These are phyloP conservation scores for Pegea sp. DNA, from an alignment of 23 tunicate species.

Conservation along the genomic window DNA sequence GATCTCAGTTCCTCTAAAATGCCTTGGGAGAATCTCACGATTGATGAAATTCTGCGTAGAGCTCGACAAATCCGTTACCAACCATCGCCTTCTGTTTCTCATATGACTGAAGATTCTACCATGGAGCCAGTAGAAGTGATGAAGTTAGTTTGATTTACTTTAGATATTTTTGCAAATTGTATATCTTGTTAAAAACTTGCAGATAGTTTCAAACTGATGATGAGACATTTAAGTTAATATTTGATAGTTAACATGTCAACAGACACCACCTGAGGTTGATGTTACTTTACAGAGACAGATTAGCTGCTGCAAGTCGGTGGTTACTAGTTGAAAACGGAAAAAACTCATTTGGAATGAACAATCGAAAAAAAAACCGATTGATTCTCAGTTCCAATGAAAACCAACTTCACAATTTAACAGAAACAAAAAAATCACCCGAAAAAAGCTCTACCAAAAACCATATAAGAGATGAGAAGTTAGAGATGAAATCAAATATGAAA, in stretches of 20 bases:
- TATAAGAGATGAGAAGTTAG: too few relatives aligned
- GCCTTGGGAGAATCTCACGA: slow-evolving; percentile 77
- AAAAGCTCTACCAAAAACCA: too few relatives aligned
- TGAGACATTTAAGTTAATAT: too few relatives aligned
- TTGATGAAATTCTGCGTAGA: slow-evolving; percentile 67
- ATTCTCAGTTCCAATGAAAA: neutral
- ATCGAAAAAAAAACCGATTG: slow-evolving; percentile 1
- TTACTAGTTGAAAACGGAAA: slow-evolving; percentile 41
- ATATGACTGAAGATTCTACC: slow-evolving; percentile 80
- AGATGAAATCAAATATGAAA: too few relatives aligned
- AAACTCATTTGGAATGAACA: neutral
- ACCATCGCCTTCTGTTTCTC: slow-evolving; percentile 75
- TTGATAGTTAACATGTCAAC: too few relatives aligned
- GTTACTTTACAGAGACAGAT: slow-evolving; percentile 28
- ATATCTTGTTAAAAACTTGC: too few relatives aligned
- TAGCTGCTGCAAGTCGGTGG: slow-evolving; percentile 89
- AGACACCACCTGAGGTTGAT: neutral
- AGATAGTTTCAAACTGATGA: too few relatives aligned
- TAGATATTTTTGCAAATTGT: neutral
- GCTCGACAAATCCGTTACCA: slow-evolving; percentile 76
- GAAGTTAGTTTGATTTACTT: slow-evolving; percentile 17
- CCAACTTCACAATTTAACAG: neutral
- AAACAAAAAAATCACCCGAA: too few relatives aligned
- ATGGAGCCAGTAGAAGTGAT: slow-evolving; percentile 77
- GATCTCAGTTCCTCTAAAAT: slow-evolving; percentile 5